Evolutionary conservation across 2,888 invertebrate genomes (phyloP), one percentile per base, ranked within the genome.

Genomic region (Cinara cedri): DNA sequence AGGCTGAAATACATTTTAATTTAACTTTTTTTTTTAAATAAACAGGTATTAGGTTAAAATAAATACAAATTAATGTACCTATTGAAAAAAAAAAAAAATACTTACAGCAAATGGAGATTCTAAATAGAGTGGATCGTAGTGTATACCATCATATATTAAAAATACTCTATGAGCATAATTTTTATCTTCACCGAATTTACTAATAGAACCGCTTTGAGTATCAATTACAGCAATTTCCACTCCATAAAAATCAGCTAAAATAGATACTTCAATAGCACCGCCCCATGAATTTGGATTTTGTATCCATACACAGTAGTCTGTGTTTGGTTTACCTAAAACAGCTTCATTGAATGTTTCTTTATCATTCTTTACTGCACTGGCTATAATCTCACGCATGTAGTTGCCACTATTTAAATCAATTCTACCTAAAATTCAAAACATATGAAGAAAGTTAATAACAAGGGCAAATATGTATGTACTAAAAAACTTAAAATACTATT

Each of bases 141-240:
- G 98, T 72, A 97, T 95, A 21, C 97, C 97, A 86, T 97, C 97
- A 85, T 97, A 98, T 72, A 97, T 88, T 8, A 98, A 87, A 85
- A 97, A 93, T 4, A 96, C 94, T 84, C 97, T 87, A 14, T 93
- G 89, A 1, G 91, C 89, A 85, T 94, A 97, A 84, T 91, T 90
- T 84, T 92, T 91, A 86, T 97, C 96, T 86, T 97, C 97, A 0
- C 97, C 97, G 86, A 97, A 96, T 83, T 94, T 90, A 86, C 96
- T 96, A 81, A 97, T 93, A 81, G 95, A 92, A 60, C 92, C 92
- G 86, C 95, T 95, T 83, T 95, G 90, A 70, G 95, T 95, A 85
- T 97, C 95, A 4, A 97, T 94, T 2, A 97, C 97, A 82, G 92
- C 96, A 86, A 98, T 96, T 88, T 98, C 97, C 76, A 96, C 86